Evolutionary conservation across 2,113 vertebrate genomes (phyloP), one percentile per base, ranked within the genome.

Genomic region (Natator depressus): DNA sequence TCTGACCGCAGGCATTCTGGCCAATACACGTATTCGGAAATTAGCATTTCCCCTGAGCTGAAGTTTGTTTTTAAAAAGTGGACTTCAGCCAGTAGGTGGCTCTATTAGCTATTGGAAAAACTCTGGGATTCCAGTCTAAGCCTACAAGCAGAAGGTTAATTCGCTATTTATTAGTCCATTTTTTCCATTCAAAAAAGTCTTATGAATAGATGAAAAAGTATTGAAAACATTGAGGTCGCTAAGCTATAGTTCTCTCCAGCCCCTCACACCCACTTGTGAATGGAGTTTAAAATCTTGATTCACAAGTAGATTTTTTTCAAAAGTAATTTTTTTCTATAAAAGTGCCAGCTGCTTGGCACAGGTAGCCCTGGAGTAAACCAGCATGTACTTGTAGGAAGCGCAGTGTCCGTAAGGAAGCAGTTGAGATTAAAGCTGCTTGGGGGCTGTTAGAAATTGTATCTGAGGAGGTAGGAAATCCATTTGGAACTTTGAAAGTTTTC

Each of bases 41-140:
- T 24, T 90, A 72, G 31, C 0, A 14, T 35, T 29, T 65, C 11
- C 13, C 14, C 31, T 65, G 13, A n/a, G 19, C 35, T n/a, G 46
- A 57, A 0, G 20, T 76, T 16, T 17, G 87, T 0, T 14, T 50
- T 78, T 90, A 38, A 54, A 5, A 80, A 89, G 53, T 55, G 3
- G 13, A 5, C 82, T 92, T 89, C 79, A 24, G 9, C 97, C 97
- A 92, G 95, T 98, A 98, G 97, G 53, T 98, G 97, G 97, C 97
- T 62, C 90, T 95, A 38, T 95, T 95, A 75, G 24, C 82, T 89
- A 76, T 12, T 87, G 87, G 55, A 96, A 94, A 24, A 31, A 20
- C 35, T 85, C 25, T 10, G 75, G 42, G 42, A 83, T 93, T 54
- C 65, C 24, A 1, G 57, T 87, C 22, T 55, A 79, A 42, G 42